Evolutionary conservation across 2,888 invertebrate genomes (phyloP), one percentile per base, ranked within the genome.

Genomic region (Athrips mouffetella): DNA sequence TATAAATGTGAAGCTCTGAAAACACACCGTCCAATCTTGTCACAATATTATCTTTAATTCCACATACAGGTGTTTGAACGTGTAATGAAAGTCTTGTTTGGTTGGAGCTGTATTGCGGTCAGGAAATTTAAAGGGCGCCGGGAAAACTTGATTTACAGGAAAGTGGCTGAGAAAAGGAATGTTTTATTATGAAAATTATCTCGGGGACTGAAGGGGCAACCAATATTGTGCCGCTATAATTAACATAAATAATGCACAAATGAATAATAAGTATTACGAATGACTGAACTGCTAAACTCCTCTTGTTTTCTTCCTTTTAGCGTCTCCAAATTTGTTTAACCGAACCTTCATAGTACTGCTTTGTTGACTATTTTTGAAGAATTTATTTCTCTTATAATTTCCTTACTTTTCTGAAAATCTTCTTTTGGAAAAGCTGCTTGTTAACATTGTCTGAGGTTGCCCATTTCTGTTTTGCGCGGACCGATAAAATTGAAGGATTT

Each of bases 101-200:
- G 10, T 10, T 16, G 21, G 16, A 23, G 18, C 45, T 35, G 33
- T 29, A 35, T 33, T 45, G 45, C 45, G 45, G 45, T 45, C 45
- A 45, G 45, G 45, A 45, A 45, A 45, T 45, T 33, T 33, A 45
- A 45, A 45, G 33, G 33, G 31, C 44, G 74, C 69, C 66, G 76
- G 77, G 80, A 75, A 81, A 81, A 80, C 79, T 80, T 80, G 82
- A 83, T 81, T 82, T 81, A 84, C 76, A 79, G 72, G 76, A 72
- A 80, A 76, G 73, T 76, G 73, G 71, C 74, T 70, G 67, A 76
- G 77, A 78, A 80, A 79, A 78, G 81, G 82, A 80, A 78, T 80
- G 77, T 78, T 81, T 80, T 81, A 81, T 78, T 80, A 79, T 80
- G 76, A 81, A 80, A 81, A 81, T 81, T 82, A 82, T 80, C 80